Base-by-base conservation (phyloP, 1,140 invertebrate genomes). In the Xylocopa sonorina region DNA sequence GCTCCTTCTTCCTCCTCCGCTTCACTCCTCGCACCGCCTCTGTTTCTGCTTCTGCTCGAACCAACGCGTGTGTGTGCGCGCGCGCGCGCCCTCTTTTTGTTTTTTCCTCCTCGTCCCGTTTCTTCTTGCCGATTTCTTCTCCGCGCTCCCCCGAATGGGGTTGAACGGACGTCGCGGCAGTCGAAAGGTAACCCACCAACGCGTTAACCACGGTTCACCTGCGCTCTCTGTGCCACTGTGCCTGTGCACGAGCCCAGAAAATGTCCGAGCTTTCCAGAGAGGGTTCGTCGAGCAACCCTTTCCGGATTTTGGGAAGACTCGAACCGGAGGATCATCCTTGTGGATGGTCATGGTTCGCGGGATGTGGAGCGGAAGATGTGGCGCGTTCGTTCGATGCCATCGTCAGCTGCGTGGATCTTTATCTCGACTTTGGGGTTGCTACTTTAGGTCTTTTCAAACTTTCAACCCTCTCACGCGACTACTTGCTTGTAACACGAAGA, bases 221-320 rank as follows among this genome's bases (percentile, higher is more conserved):
- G 88, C 85, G 86, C 85, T 86, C 74, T 84, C 80, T 69, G 67
- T n/a, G 83, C 64, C 50, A 58, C 63, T 78, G 57, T 89, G 90
- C 89, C 90, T 92, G 91, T 89, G 90, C 91, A 92, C 83, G 84
- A 91, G 84, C 83, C 90, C 89, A 90, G 90, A 92, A 92, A 92
- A 90, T 57, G 21, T 62, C 38, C 12, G 71, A 57, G 76, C 43
- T 46, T 91, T 88, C 58, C 50, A n/a, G 60, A 48, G 12, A 41
- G 50, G 85, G 82, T 90, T 89, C n/a, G 88, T 9, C 90, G 88
- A 88, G 86, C 27, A 83, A 73, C 79, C 86, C 81, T 85, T 87
- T 87, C 85, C 80, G 74, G 67, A 76, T 86, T 79, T 12, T 50
- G 43, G 73, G 64, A 73, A 85, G 71, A 84, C 77, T 50, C 64